These are phyloP conservation scores for Dasypolia templi DNA, from an alignment of 2,888 invertebrate species.

Conservation along the genomic window DNA sequence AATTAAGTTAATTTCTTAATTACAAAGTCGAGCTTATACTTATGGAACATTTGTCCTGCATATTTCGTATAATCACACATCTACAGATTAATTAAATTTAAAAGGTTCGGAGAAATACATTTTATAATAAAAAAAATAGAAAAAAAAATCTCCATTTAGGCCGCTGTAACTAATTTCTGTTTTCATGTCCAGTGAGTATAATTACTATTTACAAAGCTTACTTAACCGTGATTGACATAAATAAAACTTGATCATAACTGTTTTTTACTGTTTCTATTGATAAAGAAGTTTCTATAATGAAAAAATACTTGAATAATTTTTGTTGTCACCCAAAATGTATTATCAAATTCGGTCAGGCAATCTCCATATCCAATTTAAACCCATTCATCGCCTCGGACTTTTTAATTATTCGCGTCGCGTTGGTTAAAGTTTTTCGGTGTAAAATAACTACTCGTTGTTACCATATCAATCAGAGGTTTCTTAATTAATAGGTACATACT, in stretches of 20 bases:
- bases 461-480: slow-evolving; percentile 39
- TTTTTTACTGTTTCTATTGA: too few relatives aligned
- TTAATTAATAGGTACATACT: slow-evolving; percentile 16
- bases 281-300: neutral
- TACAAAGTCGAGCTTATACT: too few relatives aligned
- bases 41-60: too few relatives aligned
- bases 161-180: neutral
- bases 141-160: neutral
- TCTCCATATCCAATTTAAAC: slow-evolving; percentile 56
- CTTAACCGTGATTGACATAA: neutral
- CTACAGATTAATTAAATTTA: neutral
- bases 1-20: too few relatives aligned
- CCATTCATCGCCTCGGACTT: slow-evolving; percentile 29
- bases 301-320: neutral
- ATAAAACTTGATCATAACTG: neutral
- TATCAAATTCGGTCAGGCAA: slow-evolving; percentile 29
- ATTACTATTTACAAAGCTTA: too few relatives aligned
- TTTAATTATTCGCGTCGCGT: slow-evolving; percentile 33
- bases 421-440: slow-evolving; percentile 11
- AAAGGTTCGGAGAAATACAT: neutral
- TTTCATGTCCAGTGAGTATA: neutral
- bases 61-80: neutral
- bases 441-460: slow-evolving; percentile 22
- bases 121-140: neutral
- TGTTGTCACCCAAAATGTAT: slow-evolving; percentile 20